Conservation (phyloP, 35 echinoderm and acorn worm species). For the Ptychodera flava region DNA sequence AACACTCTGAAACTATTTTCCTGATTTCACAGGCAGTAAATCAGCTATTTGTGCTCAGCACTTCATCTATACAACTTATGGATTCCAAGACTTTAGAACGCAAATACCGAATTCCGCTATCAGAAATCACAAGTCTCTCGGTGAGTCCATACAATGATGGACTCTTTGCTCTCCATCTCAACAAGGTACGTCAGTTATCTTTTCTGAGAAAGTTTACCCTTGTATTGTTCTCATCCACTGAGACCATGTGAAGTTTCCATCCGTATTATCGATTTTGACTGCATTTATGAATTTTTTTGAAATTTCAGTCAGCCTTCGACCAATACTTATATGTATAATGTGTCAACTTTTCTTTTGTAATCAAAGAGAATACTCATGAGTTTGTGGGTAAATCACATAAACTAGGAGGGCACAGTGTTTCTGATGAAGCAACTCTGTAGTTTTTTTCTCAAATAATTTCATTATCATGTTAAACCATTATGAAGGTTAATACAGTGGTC, state of each 20-base stretch:
- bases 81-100: conserved; percentile 70
- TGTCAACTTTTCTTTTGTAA: neutral
- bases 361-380: too few relatives aligned
- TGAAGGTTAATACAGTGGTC: too few relatives aligned
- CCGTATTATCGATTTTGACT: neutral
- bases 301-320: neutral
- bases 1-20: too few relatives aligned
- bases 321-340: neutral
- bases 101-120: conserved; percentile 60
- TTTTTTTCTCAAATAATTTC: too few relatives aligned
- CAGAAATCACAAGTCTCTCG: conserved; percentile 68
- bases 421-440: too few relatives aligned
- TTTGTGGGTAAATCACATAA: too few relatives aligned
- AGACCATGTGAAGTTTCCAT: neutral
- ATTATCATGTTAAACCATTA: too few relatives aligned
- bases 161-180: conserved; percentile 70
- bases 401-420: too few relatives aligned
- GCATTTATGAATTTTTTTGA: neutral
- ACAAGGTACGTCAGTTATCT: conserved; percentile 44
- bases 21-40: conserved; percentile 37
- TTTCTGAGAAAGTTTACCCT: neutral
- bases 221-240: neutral
- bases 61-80: conserved; percentile 64
- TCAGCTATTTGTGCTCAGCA: conserved; percentile 62
- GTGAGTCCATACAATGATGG: conserved; percentile 85